These are phyloP conservation scores for Bolinopsis microptera DNA, from an alignment of 37 sponge, comb jelly and placozoan species.

Conservation along the genomic window DNA sequence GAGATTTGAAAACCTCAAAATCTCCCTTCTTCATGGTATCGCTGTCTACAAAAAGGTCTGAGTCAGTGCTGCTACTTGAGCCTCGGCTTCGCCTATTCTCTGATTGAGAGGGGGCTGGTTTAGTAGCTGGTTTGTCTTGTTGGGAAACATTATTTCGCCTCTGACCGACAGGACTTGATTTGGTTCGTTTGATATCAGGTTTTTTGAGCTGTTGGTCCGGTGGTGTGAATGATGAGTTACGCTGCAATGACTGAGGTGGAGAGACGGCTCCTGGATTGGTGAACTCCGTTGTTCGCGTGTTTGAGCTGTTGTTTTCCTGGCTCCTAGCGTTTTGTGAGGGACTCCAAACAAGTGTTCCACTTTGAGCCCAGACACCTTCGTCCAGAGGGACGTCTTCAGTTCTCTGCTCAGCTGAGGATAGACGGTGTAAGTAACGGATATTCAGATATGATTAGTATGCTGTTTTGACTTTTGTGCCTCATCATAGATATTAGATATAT, in stretches of 20 bases:
- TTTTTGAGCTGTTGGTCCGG: neutral
- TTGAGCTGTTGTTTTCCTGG: neutral
- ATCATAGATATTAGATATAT: neutral
- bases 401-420: neutral
- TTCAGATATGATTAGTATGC: too few species aligned
- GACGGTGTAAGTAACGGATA: too few species aligned
- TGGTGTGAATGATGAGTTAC: too few species aligned
- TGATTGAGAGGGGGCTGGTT: neutral
- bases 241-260: neutral
- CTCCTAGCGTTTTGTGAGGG: neutral
- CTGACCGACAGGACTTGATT: neutral
- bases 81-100: neutral
- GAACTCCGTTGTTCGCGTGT: neutral
- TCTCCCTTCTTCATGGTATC: neutral
- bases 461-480: too few species aligned
- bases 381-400: neutral
- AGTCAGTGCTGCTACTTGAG: neutral
- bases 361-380: neutral
- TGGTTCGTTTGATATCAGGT: neutral
- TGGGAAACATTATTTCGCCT: neutral
- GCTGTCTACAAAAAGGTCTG: neutral
- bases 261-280: neutral
- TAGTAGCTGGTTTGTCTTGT: neutral
- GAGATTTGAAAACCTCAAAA: neutral
- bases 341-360: neutral